Base-by-base conservation (phyloP, 2,888 invertebrate species). In the Tetanocera ferruginea region DNA sequence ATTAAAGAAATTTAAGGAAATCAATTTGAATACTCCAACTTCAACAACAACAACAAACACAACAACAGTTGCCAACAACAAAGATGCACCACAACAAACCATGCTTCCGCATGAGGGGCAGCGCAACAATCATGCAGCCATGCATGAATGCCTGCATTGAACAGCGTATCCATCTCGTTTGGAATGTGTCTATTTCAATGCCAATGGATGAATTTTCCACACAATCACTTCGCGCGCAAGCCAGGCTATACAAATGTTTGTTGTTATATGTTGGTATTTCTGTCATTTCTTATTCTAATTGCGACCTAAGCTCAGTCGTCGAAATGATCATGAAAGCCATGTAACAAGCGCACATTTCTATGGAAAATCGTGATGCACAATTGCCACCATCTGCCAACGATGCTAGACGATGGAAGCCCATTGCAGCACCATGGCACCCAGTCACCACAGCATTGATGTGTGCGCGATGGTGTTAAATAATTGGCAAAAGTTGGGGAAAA, bases 401-500 rank as follows among this genome's bases (percentile, higher is more conserved):
- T 28, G 73, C 57, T 31, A 75, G 34, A 55, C 67, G 51, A 23
- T 23, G 51, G 49, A 34, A 51, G 19, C 64, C 31, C 64, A 25
- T 52, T 51, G 64, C 66, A 34, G 8, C 60, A 52, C 37, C 55
- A 23, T 57, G 37, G 55, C 17, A 23, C 69, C 57, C 28, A 19
- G 62, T 28, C 34, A 62, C 6, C 62, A 31, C n/a, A 55, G 67
- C 74, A 66, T 66, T 52, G 64, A 66, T 66, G 74, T 51, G 66
- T 64, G 75, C 25, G 57, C 75, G 67, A 77, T 77, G 79, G 79
- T 79, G 79, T 79, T 79, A 79, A 79, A 79, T 79, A 79, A 79
- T 79, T 79, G 79, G 79, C 79, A 77, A 67, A 67, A 52, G 55
- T 43, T 2, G 11, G 3, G 8, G 8, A 37, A 8, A 37, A 37